phyloP scores from a whole-genome alignment of 2,888 invertebrate species.

The Kryphioiulus occultus region DNA sequence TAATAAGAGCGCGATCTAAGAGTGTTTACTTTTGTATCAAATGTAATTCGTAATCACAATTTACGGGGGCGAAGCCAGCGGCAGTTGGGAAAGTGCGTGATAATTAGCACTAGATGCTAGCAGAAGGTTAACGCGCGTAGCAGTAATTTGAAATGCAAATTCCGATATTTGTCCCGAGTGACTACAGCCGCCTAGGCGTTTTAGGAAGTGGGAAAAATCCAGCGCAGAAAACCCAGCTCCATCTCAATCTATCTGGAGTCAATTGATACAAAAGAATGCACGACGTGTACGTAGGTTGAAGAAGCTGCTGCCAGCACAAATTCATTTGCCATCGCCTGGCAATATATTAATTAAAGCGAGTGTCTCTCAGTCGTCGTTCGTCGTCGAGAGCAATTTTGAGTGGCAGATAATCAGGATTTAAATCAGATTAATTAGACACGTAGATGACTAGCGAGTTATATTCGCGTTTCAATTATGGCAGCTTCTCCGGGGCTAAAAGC shows the following conservation, averaged over 20 bases:
- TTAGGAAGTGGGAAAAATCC: neutral
- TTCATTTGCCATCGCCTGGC: neutral
- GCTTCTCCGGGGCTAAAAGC: neutral
- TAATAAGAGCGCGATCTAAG: constrained; percentile 43
- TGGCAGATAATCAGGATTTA: constrained; percentile 47
- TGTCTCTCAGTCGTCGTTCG: neutral
- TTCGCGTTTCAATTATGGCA: constrained; percentile 39
- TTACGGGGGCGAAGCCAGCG: constrained; percentile 9
- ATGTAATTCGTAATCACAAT: constrained; percentile 48
- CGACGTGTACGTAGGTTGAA: too few relatives aligned
- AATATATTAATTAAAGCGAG: constrained; percentile 22
- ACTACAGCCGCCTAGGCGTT: neutral
- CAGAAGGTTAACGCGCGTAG: constrained; percentile 33
- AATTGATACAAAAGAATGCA: constrained; percentile 39
- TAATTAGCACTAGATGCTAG: constrained; percentile 43
- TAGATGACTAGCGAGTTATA: constrained; percentile 43
- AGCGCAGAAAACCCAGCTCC: neutral
- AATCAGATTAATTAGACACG: constrained; percentile 48
- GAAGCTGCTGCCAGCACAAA: too few relatives aligned
- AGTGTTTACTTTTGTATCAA: constrained; percentile 49
- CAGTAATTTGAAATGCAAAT: constrained; percentile 49
- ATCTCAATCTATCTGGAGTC: constrained; percentile 20
- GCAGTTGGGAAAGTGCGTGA: constrained; percentile 33
- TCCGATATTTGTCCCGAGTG: constrained; percentile 42
- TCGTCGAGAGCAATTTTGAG: constrained; percentile 19